Evolutionary conservation across 2,113 vertebrate species (phyloP).

Genomic region (Platichthys flesus): DNA sequence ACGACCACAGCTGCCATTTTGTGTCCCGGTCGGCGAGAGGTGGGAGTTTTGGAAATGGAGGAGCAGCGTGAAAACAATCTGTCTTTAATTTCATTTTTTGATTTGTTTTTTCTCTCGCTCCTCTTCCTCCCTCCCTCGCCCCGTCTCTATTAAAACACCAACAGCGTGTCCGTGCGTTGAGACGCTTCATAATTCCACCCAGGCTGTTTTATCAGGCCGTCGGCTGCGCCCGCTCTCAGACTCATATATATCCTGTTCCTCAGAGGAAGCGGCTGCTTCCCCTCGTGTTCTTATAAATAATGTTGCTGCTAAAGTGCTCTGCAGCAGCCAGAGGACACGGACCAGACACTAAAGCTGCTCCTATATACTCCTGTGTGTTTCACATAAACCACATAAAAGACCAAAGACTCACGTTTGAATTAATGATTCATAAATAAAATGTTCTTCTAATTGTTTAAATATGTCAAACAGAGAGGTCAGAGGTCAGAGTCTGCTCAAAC

Average conservation of each 20-base stretch:
- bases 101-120: background rate
- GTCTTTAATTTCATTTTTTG: constrained; percentile 13
- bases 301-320: constrained; percentile 61
- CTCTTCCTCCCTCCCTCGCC: background rate
- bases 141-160: constrained; percentile 50
- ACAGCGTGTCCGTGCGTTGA: background rate
- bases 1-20: constrained; percentile 3
- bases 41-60: constrained; percentile 20
- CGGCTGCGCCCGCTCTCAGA: background rate
- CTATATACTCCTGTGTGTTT: background rate
- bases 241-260: constrained; percentile 61
- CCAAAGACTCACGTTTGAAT: background rate
- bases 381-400: background rate
- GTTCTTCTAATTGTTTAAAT: background rate
- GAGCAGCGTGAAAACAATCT: background rate
- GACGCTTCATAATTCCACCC: background rate
- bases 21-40: background rate
- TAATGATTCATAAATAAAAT: background rate
- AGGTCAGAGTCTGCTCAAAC: no score
- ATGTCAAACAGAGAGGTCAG: background rate
- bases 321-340: constrained; percentile 13
- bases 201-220: background rate
- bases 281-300: constrained; percentile 64
- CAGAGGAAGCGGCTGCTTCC: constrained; percentile 64
- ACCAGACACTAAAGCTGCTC: constrained; percentile 3